These are phyloP conservation scores for Zaprionus capensis DNA, from an alignment of 1,140 invertebrate genomes.

Conservation along the genomic window DNA sequence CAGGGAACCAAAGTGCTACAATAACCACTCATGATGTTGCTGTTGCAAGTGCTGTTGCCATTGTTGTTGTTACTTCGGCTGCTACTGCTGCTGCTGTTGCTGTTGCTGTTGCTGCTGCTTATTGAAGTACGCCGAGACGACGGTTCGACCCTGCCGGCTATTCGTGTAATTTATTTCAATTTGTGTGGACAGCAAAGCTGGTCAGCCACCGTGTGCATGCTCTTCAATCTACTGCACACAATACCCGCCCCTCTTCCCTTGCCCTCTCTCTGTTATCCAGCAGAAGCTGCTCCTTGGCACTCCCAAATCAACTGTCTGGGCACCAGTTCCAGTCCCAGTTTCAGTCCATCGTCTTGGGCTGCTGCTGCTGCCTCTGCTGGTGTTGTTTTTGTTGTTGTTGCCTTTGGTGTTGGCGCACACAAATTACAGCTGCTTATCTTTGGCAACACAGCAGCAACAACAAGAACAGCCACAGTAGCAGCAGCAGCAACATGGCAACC, in stretches of 20 bases:
- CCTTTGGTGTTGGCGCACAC: conserved; percentile 76
- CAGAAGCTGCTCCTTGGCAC: conserved; percentile 33
- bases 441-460: conserved; percentile 64
- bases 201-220: conserved; percentile 49
- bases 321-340: conserved; percentile 23
- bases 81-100: conserved; percentile 26
- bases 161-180: conserved; percentile 82
- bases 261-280: neutral
- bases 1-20: conserved; percentile 50
- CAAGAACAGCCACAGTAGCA: conserved; percentile 57
- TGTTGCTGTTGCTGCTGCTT: conserved; percentile 32
- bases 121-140: conserved; percentile 53
- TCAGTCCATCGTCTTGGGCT: conserved; percentile 47
- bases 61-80: conserved; percentile 1
- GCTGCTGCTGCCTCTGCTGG: conserved; percentile 23
- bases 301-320: conserved; percentile 65
- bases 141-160: conserved; percentile 53
- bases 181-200: conserved; percentile 75
- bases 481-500: conserved; percentile 9
- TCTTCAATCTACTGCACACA: conserved; percentile 79
- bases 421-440: conserved; percentile 82
- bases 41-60: conserved; percentile 32
- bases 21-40: conserved; percentile 69
- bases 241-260: conserved; percentile 32
- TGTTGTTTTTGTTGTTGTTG: conserved; percentile 30